phyloP scores from a whole-genome alignment of 92 coral and sea anemone species.

The Pocillopora grandis region DNA sequence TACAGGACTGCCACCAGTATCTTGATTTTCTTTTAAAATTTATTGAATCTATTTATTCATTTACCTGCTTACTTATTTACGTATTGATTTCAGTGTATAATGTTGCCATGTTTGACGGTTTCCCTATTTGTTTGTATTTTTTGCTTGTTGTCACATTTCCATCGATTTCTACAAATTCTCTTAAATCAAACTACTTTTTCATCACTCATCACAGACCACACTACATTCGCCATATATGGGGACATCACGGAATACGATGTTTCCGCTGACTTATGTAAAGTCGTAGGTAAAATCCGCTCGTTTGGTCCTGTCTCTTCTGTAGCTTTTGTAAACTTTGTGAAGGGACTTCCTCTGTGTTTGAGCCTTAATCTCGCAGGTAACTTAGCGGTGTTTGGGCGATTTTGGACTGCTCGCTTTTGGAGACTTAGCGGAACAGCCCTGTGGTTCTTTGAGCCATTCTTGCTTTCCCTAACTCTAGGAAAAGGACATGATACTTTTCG shows the following conservation, averaged over 20 bases:
- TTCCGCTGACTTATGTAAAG: conserved; percentile 43
- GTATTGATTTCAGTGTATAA: too few species aligned
- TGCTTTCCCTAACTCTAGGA: not conserved
- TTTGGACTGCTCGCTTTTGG: not conserved
- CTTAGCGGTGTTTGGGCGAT: not conserved
- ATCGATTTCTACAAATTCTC: not conserved
- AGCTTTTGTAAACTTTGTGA: conserved; percentile 15
- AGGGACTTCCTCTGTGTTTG: conserved; percentile 38
- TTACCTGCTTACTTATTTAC: too few species aligned
- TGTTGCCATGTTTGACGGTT: too few species aligned
- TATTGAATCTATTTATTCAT: too few species aligned
- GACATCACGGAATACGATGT: conserved; percentile 68
- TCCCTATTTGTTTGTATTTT: not conserved
- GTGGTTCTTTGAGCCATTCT: not conserved
- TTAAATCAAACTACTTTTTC: conserved; percentile 32
- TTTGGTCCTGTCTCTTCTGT: not conserved
- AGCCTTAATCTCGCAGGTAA: conserved; percentile 46
- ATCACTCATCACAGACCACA: conserved; percentile 78
- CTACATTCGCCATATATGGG: conserved; percentile 77
- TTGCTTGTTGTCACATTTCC: not conserved
- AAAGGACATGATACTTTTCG: not conserved
- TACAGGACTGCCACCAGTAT: too few species aligned
- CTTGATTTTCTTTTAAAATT: too few species aligned
- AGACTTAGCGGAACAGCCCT: not conserved
- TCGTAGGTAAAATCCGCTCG: conserved; percentile 69